Base-by-base conservation (phyloP, 2,888 invertebrate genomes). In the Gibbula magus region DNA sequence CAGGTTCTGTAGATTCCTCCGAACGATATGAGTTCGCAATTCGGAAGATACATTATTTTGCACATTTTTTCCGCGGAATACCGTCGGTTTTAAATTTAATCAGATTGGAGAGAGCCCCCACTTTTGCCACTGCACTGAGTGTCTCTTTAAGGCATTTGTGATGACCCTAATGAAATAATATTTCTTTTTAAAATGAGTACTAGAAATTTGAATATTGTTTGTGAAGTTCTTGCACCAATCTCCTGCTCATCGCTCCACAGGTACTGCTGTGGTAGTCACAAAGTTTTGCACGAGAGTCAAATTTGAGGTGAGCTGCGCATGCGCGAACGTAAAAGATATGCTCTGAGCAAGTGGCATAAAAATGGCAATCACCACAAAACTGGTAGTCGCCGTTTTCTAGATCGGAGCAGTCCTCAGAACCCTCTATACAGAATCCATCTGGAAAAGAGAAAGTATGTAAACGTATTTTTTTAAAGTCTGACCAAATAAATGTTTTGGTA, bases 361-460 rank as follows among this genome's bases (percentile, higher is more conserved):
- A 87, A 79, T 86, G 86, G 70, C 87, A 87, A 53, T 82, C 85
- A 10, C 83, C 84, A 79, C 87, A 87, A 18, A 86, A 85, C 56
- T 87, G 86, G 54, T 79, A 87, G 45, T 87, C 86, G 1, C 87
- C 87, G 51, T 86, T 87, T 13, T 80, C 79, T 20, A 80, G 79
- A 10, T 73, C 75, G 29, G 81, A 70, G 75, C 87, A 87, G 52
- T 85, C 82, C 10, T 82, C 81, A 22, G 83, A 79, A 10, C 73
- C 52, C 8, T 81, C 81, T n/a, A 87, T 52, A 70, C 86, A 70
- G 39, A 39, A 86, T 22, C 39, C 70, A 10, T 20, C 70, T 70
- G 70, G n/a, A 70, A 39, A 56, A 25, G 16, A 20, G n/a, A n/a
- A n/a, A n/a, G n/a, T 35, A 35, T 18, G 3, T 18, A 39, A 32